A percentile compares a stretch with the other conserved stretches of the same genome.
Conservation (phyloP, 2,113 vertebrate species). For the Brienomyrus brachyistius region DNA sequence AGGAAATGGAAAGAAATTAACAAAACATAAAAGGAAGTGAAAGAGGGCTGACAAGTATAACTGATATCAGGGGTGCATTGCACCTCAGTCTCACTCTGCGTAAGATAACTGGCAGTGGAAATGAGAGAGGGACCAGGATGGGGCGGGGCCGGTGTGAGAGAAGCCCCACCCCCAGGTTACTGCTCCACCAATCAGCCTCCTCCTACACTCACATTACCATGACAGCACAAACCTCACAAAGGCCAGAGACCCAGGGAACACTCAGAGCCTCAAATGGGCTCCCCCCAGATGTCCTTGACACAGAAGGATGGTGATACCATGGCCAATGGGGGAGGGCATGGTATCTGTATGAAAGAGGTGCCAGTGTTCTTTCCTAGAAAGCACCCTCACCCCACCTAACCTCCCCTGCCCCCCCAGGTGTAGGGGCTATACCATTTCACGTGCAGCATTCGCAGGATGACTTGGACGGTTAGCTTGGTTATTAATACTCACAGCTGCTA, state of each 20-base stretch:
- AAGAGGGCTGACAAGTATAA: background rate
- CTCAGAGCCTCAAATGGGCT: background rate
- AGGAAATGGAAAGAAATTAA: background rate
- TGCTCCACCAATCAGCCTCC: background rate
- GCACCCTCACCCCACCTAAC: background rate
- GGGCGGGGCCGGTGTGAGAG: background rate
- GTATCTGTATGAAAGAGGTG: background rate
- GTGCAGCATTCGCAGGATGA: constrained; percentile 1
- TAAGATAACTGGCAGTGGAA: background rate
- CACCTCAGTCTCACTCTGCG: background rate
- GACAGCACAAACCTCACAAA: background rate
- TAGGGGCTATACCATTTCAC: background rate
- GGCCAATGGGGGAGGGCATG: background rate
- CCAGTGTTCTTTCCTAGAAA: background rate
- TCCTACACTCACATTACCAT: background rate
- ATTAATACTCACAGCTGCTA: constrained; percentile 20
- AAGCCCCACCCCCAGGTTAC: background rate
- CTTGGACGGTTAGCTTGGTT: background rate
- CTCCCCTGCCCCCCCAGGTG: background rate
- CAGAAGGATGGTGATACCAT: background rate
- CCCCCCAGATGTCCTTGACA: background rate
- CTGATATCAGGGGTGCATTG: background rate
- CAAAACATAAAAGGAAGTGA: background rate
- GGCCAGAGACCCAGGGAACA: background rate
- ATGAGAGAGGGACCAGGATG: background rate